A percentile compares a stretch with the other conserved stretches of the same genome.
Conservation (phyloP, 2,113 vertebrate genomes). For the Lethenteron reissneri region DNA sequence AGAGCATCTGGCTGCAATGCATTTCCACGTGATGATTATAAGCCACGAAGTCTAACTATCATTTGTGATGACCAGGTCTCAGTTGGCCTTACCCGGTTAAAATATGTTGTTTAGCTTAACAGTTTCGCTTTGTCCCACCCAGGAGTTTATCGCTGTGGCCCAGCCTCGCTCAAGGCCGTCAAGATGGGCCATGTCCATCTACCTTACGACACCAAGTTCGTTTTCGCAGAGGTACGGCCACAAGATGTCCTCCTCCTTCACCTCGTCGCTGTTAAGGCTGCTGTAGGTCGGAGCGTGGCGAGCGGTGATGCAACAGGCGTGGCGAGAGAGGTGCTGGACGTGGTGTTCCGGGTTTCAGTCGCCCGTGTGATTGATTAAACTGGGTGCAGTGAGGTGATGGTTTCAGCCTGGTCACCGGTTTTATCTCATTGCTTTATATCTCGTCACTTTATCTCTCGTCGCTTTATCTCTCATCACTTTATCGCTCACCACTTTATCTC, state of each 20-base stretch:
- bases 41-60: no score
- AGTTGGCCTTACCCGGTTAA: no score
- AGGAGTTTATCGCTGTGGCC: conserved; percentile 42
- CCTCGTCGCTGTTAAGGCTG: no score
- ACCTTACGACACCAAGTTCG: conserved; percentile 23
- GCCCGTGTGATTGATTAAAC: no score
- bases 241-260: conserved; percentile 12
- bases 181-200: conserved; percentile 26
- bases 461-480: not conserved
- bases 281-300: no score
- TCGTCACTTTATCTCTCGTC: not conserved
- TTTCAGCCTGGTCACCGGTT: not conserved
- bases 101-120: not conserved
- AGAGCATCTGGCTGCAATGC: no score
- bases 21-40: no score
- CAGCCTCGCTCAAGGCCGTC: conserved; percentile 22
- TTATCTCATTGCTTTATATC: not conserved
- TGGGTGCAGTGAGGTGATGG: no score
- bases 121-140: not conserved
- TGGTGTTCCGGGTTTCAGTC: not conserved
- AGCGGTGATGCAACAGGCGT: not conserved
- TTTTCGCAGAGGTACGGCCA: conserved; percentile 34
- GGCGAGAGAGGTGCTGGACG: not conserved
- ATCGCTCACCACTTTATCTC: not conserved
- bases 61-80: not conserved